These are phyloP conservation scores for Tauraco hartlaubi DNA, from an alignment of 2,797 vertebrate genomes.

Conservation along the genomic window DNA sequence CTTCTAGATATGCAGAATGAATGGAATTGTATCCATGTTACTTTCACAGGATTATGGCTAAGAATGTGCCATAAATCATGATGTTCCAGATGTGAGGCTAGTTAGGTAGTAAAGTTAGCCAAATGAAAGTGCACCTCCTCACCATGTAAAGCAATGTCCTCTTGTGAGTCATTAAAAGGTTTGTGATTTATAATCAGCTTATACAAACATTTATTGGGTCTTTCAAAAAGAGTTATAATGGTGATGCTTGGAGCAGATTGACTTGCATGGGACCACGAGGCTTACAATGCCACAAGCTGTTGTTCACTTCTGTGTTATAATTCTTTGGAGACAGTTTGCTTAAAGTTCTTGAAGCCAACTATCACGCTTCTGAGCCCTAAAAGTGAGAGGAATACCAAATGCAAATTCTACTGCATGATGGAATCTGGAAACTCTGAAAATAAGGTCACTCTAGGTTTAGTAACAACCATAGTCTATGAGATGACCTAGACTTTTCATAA, in stretches of 20 bases:
- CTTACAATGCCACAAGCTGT: conserved; percentile 10
- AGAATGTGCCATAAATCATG: background rate
- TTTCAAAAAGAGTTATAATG: conserved; percentile 50
- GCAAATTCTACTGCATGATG: background rate
- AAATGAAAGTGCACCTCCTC: background rate
- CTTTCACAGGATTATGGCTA: background rate
- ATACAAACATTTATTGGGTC: background rate
- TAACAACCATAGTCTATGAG: background rate
- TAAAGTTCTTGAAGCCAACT: background rate
- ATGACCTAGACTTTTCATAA: background rate
- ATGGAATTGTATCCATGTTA: background rate
- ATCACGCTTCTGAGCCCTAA: background rate
- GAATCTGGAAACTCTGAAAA: background rate
- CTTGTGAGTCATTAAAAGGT: conserved; percentile 9
- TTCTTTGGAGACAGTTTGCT: background rate
- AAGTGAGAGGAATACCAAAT: background rate
- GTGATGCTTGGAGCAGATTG: conserved; percentile 19
- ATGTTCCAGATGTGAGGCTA: conserved; percentile 21
- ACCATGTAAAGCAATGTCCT: background rate
- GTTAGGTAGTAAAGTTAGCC: conserved; percentile 21
- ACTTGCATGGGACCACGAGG: background rate
- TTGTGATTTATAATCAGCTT: conserved; percentile 37
- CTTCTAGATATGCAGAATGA: background rate
- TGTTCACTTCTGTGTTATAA: background rate
- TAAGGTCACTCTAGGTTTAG: background rate